Conservation (phyloP, 1,140 invertebrate species). For the Prorops nasuta region DNA sequence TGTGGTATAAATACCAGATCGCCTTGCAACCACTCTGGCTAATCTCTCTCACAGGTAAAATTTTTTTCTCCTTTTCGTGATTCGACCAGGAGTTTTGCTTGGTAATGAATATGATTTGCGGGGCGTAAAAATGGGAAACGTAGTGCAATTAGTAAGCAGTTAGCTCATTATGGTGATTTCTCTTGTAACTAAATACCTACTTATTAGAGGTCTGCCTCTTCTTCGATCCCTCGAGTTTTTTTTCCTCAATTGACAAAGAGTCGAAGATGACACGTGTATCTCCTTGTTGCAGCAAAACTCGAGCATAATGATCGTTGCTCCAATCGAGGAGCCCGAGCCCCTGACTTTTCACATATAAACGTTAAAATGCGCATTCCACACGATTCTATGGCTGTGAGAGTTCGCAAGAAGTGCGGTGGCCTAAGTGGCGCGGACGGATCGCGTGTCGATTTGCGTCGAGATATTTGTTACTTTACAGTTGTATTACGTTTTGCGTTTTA, state of each 20-base stretch:
- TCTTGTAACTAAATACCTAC: slow-evolving; percentile 41
- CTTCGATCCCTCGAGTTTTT: not conserved
- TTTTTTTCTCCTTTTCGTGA: no score
- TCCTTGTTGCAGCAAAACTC: slow-evolving; percentile 31
- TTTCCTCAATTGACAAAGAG: no score
- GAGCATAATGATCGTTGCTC: slow-evolving; percentile 30
- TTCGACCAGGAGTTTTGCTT: no score
- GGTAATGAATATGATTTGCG: no score
- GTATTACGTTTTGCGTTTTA: slow-evolving; percentile 46
- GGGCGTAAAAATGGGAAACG: not conserved
- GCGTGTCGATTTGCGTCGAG: slow-evolving; percentile 51
- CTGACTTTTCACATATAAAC: slow-evolving; percentile 9
- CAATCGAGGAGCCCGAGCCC: slow-evolving; percentile 6
- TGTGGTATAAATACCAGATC: no score
- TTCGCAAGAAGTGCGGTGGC: slow-evolving; percentile 16
- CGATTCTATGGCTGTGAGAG: slow-evolving; percentile 4
- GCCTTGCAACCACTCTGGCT: no score
- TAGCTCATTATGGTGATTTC: slow-evolving; percentile 41
- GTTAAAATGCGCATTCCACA: slow-evolving; percentile 14
- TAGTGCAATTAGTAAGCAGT: slow-evolving; percentile 38
- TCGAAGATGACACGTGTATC: not conserved
- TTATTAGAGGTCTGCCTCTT: slow-evolving; percentile 21
- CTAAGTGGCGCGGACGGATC: slow-evolving; percentile 35
- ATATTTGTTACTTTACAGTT: slow-evolving; percentile 55
- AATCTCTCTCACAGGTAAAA: no score